These are phyloP conservation scores for Thamnaconus septentrionalis DNA, from an alignment of 2,113 vertebrate species.

Conservation along the genomic window DNA sequence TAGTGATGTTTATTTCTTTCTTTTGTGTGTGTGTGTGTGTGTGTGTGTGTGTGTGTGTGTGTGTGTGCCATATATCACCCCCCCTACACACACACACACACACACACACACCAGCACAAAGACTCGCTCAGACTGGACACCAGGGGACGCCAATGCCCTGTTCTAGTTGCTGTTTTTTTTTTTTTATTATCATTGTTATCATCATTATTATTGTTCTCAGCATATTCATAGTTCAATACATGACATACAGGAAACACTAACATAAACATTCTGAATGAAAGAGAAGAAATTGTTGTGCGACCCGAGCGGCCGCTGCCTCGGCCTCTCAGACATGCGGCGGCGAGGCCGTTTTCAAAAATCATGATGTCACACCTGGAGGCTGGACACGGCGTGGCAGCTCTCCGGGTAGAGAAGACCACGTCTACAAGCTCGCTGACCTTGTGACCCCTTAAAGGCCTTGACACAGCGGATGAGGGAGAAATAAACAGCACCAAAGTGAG, in stretches of 20 bases:
- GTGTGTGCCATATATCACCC: too few species aligned
- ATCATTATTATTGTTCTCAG: constrained; percentile 66
- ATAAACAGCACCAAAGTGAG: too few species aligned
- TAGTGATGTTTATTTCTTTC: too few species aligned
- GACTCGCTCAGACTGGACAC: constrained; percentile 1
- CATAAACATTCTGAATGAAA: constrained; percentile 72
- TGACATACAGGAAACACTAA: constrained; percentile 77
- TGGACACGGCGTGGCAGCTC: not conserved
- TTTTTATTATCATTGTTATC: constrained; percentile 11
- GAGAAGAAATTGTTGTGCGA: constrained; percentile 65
- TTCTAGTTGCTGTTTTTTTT: constrained; percentile 11
- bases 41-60: too few species aligned
- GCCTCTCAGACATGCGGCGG: constrained; percentile 65
- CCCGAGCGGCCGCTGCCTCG: constrained; percentile 30
- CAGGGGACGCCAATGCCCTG: constrained; percentile 27
- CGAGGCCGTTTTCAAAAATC: constrained; percentile 53
- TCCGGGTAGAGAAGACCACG: not conserved
- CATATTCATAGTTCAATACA: constrained; percentile 76
- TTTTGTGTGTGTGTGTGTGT: too few species aligned
- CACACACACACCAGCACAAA: too few species aligned
- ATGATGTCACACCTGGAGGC: constrained; percentile 30
- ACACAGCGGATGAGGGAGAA: too few species aligned
- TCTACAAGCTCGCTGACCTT: too few species aligned
- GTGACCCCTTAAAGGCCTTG: too few species aligned
- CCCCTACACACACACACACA: too few species aligned